phyloP scores from a whole-genome alignment of 2,797 vertebrate genomes.

The Clarias laeviceps region DNA sequence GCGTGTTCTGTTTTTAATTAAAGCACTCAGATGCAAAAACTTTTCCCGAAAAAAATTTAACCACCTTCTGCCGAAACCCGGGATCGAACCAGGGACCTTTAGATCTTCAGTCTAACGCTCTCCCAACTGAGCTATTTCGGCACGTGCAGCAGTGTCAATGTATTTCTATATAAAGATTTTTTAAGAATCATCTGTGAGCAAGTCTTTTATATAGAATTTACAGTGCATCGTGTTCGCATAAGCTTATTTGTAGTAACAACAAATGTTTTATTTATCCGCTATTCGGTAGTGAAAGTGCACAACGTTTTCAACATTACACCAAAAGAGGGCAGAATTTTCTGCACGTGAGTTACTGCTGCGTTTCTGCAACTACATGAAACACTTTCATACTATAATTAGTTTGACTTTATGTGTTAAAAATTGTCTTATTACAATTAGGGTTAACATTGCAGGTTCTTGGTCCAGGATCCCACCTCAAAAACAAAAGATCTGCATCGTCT shows the following conservation, averaged over 20 bases:
- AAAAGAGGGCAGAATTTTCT: conserved; percentile 6
- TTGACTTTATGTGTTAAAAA: not conserved
- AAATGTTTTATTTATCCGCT: not conserved
- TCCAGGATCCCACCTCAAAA: not conserved
- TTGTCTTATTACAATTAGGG: not conserved
- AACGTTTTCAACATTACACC: not conserved
- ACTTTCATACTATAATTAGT: not conserved
- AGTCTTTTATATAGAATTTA: not conserved
- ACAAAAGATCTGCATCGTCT: not conserved
- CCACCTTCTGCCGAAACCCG: conserved; percentile 42
- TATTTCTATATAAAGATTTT: not conserved
- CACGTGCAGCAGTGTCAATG: accelerated
- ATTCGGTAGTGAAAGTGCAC: not conserved
- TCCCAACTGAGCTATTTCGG: conserved; percentile 62
- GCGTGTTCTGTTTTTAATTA: not conserved
- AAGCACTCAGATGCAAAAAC: not conserved
- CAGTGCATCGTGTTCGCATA: too few species aligned
- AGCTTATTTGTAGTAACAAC: not conserved
- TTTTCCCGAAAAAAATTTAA: accelerated
- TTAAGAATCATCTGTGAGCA: too few species aligned
- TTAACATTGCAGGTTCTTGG: not conserved
- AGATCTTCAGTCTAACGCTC: conserved; percentile 65
- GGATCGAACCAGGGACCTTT: conserved; percentile 70
- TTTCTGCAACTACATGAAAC: too few species aligned
- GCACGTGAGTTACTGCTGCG: not conserved